A percentile compares a stretch with the other conserved stretches of the same genome.
Conservation (phyloP, 2,797 vertebrate genomes). For the Macrochelys suwanniensis region DNA sequence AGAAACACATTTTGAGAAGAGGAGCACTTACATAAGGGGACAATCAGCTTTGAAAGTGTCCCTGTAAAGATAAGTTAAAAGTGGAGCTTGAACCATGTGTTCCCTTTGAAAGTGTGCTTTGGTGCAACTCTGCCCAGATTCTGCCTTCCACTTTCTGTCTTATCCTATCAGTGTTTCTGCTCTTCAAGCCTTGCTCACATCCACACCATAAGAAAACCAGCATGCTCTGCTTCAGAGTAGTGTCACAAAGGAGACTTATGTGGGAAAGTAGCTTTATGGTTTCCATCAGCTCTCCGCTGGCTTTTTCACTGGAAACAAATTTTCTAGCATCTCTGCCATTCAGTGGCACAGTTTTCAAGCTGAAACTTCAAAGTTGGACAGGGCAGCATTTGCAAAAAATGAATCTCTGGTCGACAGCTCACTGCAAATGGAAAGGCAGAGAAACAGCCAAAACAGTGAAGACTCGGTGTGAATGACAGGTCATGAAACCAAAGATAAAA, state of each 20-base stretch:
- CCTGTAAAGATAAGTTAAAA: fast-evolving
- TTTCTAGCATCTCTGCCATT: not conserved
- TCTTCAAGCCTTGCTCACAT: not conserved
- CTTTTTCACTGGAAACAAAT: not conserved
- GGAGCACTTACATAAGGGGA: not conserved
- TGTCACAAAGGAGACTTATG: not conserved
- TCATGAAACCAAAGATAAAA: not conserved
- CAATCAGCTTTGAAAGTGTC: not conserved
- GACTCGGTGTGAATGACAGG: not conserved
- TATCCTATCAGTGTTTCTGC: not conserved
- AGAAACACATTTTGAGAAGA: not conserved
- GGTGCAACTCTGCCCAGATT: not conserved
- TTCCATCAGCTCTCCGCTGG: not conserved
- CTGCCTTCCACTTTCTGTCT: not conserved
- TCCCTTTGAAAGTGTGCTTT: not conserved
- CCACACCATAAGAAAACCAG: not conserved
- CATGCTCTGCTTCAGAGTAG: not conserved
- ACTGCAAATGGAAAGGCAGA: not conserved
- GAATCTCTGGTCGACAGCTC: not conserved
- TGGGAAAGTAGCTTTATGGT: not conserved
- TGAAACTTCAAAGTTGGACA: not conserved
- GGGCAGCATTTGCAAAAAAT: not conserved
- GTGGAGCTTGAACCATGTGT: fast-evolving
- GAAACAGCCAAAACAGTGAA: not conserved
- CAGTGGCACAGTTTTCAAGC: not conserved